Evolutionary conservation across 2,797 vertebrate species (phyloP).

Genomic region (Oophaga sylvatica): DNA sequence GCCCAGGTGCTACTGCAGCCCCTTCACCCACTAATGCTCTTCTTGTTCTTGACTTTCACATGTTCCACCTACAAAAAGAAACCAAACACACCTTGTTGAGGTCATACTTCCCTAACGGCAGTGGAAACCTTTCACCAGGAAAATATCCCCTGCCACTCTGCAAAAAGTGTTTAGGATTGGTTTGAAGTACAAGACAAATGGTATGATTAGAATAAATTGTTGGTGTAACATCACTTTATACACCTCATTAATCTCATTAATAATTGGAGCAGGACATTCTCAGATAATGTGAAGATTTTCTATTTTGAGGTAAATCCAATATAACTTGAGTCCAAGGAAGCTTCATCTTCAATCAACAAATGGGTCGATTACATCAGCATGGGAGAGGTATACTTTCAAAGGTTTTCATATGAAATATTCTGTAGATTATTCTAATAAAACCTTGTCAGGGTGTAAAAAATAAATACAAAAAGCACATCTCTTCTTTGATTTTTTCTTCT

Average conservation of each 20-base stretch:
- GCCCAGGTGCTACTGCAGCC: no score
- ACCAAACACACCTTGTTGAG: no score
- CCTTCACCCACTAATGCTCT: no score
- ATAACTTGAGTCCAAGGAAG: not conserved
- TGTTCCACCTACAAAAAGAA: no score
- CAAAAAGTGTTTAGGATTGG: no score
- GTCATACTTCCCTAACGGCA: no score
- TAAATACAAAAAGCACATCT: slow-evolving; percentile 69
- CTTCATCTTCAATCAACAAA: not conserved
- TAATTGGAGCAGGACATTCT: not conserved
- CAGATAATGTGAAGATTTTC: not conserved
- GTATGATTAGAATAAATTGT: no score
- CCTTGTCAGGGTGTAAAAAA: slow-evolving; percentile 47
- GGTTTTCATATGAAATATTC: slow-evolving; percentile 25
- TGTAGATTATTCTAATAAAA: slow-evolving; percentile 54
- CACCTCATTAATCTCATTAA: not conserved
- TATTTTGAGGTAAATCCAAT: not conserved
- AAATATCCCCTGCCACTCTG: no score
- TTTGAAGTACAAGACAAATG: no score
- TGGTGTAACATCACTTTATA: not conserved
- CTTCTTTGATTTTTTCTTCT: slow-evolving; percentile 54
- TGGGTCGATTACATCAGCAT: not conserved
- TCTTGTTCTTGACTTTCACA: no score
- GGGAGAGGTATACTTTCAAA: slow-evolving; percentile 36
- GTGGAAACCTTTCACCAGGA: no score